Percentiles rank a stretch among this genome's conserved stretches.
phyloP scores from a whole-genome alignment of 2,113 vertebrate genomes.

The Nothoprocta perdicaria region DNA sequence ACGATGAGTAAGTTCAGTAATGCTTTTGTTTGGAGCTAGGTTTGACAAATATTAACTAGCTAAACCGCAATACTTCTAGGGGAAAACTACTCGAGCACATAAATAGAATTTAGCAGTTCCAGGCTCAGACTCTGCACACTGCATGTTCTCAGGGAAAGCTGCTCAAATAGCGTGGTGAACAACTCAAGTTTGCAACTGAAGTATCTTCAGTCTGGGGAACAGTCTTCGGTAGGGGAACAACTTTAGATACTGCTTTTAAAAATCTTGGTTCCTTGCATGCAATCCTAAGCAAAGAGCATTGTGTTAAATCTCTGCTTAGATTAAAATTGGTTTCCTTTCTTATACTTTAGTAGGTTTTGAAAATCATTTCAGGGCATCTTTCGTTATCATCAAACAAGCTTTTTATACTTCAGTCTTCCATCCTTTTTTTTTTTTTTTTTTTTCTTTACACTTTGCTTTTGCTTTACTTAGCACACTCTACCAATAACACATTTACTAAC shows the following conservation, averaged over 20 bases:
- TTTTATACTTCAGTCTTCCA: background rate
- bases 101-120: background rate
- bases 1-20: background rate
- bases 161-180: background rate
- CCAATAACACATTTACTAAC: conserved; percentile 6
- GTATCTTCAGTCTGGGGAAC: background rate
- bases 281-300: background rate
- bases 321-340: background rate
- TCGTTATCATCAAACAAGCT: background rate
- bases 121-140: background rate
- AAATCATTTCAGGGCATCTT: conserved; percentile 3
- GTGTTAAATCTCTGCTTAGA: background rate
- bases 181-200: background rate
- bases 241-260: background rate
- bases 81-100: background rate
- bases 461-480: background rate
- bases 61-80: background rate
- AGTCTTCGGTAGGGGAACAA: background rate
- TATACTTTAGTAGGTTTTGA: background rate
- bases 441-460: background rate
- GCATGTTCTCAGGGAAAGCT: background rate
- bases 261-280: background rate
- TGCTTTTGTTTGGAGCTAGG: background rate
- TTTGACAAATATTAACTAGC: background rate
- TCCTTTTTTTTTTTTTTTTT: background rate